A percentile compares a stretch with the other conserved stretches of the same genome.
Conservation (phyloP, 2,888 invertebrate species). For the Lysandra coridon region DNA sequence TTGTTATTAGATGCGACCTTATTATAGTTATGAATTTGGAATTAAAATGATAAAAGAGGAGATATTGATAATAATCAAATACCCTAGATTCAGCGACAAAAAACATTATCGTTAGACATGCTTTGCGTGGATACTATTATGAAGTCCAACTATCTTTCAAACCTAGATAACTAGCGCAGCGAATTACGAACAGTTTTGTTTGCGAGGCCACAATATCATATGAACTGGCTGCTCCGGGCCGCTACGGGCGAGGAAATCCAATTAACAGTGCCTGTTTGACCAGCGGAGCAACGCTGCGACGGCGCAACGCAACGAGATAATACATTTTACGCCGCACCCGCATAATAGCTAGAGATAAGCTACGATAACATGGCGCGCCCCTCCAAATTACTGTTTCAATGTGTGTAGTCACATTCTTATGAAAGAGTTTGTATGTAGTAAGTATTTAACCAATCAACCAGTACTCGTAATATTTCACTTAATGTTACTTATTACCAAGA, state of each 20-base stretch:
- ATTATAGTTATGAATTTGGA: neutral
- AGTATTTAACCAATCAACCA: too few species aligned
- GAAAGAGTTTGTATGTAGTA: too few species aligned
- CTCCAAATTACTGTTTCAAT: too few species aligned
- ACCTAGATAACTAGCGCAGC: neutral
- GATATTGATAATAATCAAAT: too few species aligned
- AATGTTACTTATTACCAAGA: too few species aligned
- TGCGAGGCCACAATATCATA: conserved; percentile 9
- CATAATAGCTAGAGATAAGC: neutral
- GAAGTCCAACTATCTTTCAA: neutral
- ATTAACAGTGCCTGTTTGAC: conserved; percentile 33
- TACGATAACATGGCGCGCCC: too few species aligned
- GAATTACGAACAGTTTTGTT: conserved; percentile 6
- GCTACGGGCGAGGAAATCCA: conserved; percentile 30
- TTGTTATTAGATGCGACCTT: too few species aligned
- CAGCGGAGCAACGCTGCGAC: conserved; percentile 30
- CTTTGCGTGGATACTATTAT: neutral
- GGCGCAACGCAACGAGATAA: conserved; percentile 25
- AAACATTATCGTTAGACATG: neutral
- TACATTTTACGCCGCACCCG: conserved; percentile 28
- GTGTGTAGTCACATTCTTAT: too few species aligned
- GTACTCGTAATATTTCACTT: too few species aligned
- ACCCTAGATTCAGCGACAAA: too few species aligned
- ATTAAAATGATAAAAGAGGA: neutral
- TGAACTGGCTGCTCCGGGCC: neutral